Base-by-base conservation (phyloP, 2,888 invertebrate species). In the Caenorhabditis sp. region DNA sequence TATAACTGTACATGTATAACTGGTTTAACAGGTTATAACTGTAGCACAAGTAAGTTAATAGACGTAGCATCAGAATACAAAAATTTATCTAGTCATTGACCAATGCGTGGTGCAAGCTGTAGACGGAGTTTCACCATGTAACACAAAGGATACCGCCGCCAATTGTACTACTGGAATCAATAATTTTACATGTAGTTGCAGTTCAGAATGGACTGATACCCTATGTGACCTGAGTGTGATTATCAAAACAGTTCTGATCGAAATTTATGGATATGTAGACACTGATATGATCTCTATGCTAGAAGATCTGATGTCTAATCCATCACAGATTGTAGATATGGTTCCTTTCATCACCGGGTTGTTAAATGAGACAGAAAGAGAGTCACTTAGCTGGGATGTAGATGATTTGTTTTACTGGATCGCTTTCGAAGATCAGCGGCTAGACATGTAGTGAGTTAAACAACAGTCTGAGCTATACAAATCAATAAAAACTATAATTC, bases 371-470 rank as follows among this genome's bases (percentile, higher is more conserved):
- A 57, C 43, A 1, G 63, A 72, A 21, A 52, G 77, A 54, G 62
- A 53, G 14, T 63, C 62, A 21, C 26, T 77, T 38, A 81, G 81
- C 26, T 84, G 83, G 83, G 69, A 75, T 43, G 67, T 56, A 4
- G 66, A 43, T 0, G 83, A 83, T 58, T 21, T 81, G 49, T 81
- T 84, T 63, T 38, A 64, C 8, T 81, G 82, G 81, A 76, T 77
- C 7, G 66, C 80, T 10, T 84, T 75, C 56, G 84, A 84, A 66
- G 73, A 78, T 62, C 59, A 79, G 53, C n/a, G 62, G 25, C 56
- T 80, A 1, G 63, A 77, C 31, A 43, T 71, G 27, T 27, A 65
- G 80, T 80, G 1, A 25, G 62, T 27, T 23, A 10, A 5, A 10
- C n/a, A n/a, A 14, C 8, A 25, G 54, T 52, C 26, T 50, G n/a